phyloP scores from a whole-genome alignment of 2,888 invertebrate species.

The Bombyx huttoni region DNA sequence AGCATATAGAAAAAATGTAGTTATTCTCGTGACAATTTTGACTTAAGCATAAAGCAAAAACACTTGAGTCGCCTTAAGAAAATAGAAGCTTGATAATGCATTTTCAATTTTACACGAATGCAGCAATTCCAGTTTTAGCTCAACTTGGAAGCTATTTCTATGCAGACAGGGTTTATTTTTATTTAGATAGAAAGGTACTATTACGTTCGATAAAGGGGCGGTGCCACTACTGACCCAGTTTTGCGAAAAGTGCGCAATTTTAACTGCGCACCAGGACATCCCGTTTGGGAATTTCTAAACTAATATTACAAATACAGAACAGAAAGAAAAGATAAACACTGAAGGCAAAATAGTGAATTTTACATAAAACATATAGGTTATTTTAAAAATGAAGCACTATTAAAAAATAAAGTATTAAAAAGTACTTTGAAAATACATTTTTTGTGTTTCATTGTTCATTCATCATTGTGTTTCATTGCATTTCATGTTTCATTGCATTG shows the following conservation, averaged over 20 bases:
- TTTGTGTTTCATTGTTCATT: too few species aligned
- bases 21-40: not conserved
- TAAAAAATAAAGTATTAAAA: too few species aligned
- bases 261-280: constrained; percentile 61
- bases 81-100: constrained; percentile 34
- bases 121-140: constrained; percentile 24
- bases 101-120: constrained; percentile 35
- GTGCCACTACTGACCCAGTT: constrained; percentile 70
- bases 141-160: constrained; percentile 38
- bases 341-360: too few species aligned
- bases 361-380: too few species aligned
- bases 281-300: constrained; percentile 21
- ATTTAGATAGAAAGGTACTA: constrained; percentile 25
- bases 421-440: too few species aligned
- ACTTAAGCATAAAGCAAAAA: not conserved
- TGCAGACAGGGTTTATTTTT: constrained; percentile 44
- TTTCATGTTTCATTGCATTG: too few species aligned
- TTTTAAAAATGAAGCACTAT: too few species aligned
- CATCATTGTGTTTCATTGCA: too few species aligned
- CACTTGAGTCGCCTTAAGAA: constrained; percentile 8
- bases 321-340: too few species aligned
- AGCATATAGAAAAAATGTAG: too few species aligned
- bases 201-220: constrained; percentile 69
- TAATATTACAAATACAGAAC: not conserved
- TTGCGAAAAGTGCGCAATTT: constrained; percentile 64